Percentiles rank a stretch among this genome's conserved stretches.
phyloP scores from a whole-genome alignment of 1,140 invertebrate species.

The Drosophila kohkoa region DNA sequence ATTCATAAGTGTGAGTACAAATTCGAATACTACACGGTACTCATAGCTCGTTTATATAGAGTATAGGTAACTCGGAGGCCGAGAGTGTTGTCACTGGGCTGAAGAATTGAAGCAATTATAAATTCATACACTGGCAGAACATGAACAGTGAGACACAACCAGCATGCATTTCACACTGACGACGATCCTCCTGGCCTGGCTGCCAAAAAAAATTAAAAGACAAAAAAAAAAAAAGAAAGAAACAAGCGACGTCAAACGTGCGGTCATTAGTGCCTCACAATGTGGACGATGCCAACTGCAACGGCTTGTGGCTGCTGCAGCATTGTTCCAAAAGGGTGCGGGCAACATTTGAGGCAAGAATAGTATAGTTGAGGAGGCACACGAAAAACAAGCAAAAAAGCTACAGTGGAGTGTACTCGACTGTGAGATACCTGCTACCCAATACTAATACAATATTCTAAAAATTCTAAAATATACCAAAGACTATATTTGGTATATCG shows the following conservation, averaged over 20 bases:
- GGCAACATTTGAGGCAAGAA: slow-evolving; percentile 33
- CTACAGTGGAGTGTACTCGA: no score
- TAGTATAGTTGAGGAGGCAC: neutral
- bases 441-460: no score
- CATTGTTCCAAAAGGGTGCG: slow-evolving; percentile 23
- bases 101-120: slow-evolving; percentile 76
- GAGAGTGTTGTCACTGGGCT: slow-evolving; percentile 12
- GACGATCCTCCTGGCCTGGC: slow-evolving; percentile 28
- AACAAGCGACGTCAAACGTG: slow-evolving; percentile 23
- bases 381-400: no score
- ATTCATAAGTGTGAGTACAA: neutral
- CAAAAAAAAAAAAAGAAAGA: no score
- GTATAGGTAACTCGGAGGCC: slow-evolving; percentile 3
- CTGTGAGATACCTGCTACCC: no score
- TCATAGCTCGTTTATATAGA: neutral
- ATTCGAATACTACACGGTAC: neutral
- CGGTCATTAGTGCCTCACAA: slow-evolving; percentile 66
- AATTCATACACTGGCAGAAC: slow-evolving; percentile 57
- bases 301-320: neutral
- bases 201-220: slow-evolving; percentile 56
- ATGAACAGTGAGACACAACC: slow-evolving; percentile 36
- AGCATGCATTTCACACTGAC: slow-evolving; percentile 50
- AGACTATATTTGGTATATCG: no score
- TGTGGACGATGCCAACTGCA: slow-evolving; percentile 24
- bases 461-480: no score